Evolutionary conservation across 2,888 invertebrate genomes (phyloP).

Genomic region (Clanis bilineata): DNA sequence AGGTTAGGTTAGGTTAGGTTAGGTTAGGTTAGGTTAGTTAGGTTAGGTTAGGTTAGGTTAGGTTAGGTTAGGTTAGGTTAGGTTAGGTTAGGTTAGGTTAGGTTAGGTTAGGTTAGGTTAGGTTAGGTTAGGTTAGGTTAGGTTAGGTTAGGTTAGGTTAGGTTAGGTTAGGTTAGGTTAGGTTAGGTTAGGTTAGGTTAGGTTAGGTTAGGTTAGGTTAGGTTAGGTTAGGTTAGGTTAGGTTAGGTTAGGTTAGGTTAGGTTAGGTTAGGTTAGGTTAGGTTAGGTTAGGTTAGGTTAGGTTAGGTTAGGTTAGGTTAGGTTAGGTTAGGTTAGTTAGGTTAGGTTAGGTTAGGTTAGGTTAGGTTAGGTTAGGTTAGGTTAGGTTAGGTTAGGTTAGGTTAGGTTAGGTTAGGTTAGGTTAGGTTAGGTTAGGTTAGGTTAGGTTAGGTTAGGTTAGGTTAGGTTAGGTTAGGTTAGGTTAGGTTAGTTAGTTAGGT

Average conservation of each 20-base stretch:
- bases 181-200: slow-evolving; percentile 5
- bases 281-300: slow-evolving; percentile 5
- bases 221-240: slow-evolving; percentile 5
- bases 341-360: neutral
- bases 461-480: slow-evolving; percentile 5
- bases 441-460: slow-evolving; percentile 5
- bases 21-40: slow-evolving; percentile 4
- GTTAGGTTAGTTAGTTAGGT: slow-evolving; percentile 5
- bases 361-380: slow-evolving; percentile 5
- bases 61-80: slow-evolving; percentile 5
- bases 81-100: slow-evolving; percentile 5
- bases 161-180: slow-evolving; percentile 5
- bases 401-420: slow-evolving; percentile 3
- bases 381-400: slow-evolving; percentile 5
- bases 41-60: slow-evolving; percentile 5
- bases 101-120: slow-evolving; percentile 5
- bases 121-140: slow-evolving; percentile 5
- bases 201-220: slow-evolving; percentile 5
- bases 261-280: slow-evolving; percentile 5
- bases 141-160: slow-evolving; percentile 5
- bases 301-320: slow-evolving; percentile 5
- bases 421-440: slow-evolving; percentile 5
- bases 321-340: neutral
- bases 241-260: slow-evolving; percentile 5
- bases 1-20: slow-evolving; percentile 8